Evolutionary conservation across 2,113 vertebrate species (phyloP).

Genomic region (Oreotrochilus melanogaster): DNA sequence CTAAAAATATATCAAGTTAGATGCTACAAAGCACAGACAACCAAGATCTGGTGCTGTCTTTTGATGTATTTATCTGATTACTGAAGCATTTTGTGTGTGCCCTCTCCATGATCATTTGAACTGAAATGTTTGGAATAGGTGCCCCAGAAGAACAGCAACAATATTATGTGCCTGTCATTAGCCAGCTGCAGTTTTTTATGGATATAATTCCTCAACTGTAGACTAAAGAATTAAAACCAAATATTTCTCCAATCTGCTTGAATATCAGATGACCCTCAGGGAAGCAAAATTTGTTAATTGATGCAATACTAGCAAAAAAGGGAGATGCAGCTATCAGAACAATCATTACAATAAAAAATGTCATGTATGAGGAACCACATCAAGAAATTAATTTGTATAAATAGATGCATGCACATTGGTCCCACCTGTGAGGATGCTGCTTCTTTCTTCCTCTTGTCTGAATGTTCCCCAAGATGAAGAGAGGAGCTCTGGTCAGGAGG

Average conservation of each 20-base stretch:
- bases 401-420: rapidly evolving
- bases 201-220: background rate
- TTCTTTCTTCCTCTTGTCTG: background rate
- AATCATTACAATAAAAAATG: background rate
- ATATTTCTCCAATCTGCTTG: background rate
- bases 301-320: background rate
- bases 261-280: background rate
- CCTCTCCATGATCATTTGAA: background rate
- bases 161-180: background rate
- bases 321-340: background rate
- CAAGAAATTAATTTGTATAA: background rate
- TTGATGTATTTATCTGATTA: background rate
- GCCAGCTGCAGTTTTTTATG: background rate
- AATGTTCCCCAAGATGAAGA: background rate
- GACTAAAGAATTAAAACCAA: background rate
- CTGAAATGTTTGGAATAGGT: background rate
- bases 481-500: no score
- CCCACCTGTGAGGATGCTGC: rapidly evolving
- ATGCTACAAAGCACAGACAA: background rate
- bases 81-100: background rate
- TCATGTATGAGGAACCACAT: background rate
- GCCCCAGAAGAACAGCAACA: background rate
- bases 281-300: background rate
- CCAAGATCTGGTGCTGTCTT: background rate
- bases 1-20: background rate